Base-by-base conservation (phyloP, 2,797 vertebrate species). In the Ctenopoma multispine region DNA sequence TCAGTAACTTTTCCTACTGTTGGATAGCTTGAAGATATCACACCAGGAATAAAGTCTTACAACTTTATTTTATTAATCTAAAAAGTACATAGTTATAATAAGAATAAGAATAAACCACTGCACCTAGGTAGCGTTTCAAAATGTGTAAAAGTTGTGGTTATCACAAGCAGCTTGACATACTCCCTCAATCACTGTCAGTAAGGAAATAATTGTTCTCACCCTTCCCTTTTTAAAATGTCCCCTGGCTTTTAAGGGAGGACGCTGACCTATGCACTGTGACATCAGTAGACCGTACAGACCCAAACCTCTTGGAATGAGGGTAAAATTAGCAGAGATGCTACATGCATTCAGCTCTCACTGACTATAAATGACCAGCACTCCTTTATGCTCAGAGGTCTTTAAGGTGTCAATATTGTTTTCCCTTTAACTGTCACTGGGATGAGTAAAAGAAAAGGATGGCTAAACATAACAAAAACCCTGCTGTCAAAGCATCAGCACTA, bases 401-500 rank as follows among this genome's bases (percentile, higher is more conserved):
- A 54, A 23, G 44, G 34, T 43, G 61, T 77, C 77, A 87, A 79
- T 34, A 62, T 60, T 27, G 58, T 56, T 58, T 65, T 69, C 23
- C 62, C 79, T 83, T 59, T 77, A 77, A 75, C 20, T 69, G 77
- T 63, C 50, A 55, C 48, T 24, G 10, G 72, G 58, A 21, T 2
- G 57, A 75, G 68, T 1, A 21, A 17, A 47, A 77, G 57, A 69
- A 70, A 80, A 55, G 41, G 40, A 63, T 36, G 47, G 46, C 18
- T 47, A 31, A 75, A 55, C 17, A 18, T 8, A 51, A 78, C 80
- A 87, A 84, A 85, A 68, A 59, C 62, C 68, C 67, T 47, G 56
- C 70, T 77, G 85, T 83, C 81, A 85, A 76, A 79, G 67, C 55
- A 63, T 64, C 63, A 43, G 68, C 69, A 70, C 82, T 78, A 63